phyloP scores from a whole-genome alignment of 2,113 vertebrate species.

The Trichechus manatus region DNA sequence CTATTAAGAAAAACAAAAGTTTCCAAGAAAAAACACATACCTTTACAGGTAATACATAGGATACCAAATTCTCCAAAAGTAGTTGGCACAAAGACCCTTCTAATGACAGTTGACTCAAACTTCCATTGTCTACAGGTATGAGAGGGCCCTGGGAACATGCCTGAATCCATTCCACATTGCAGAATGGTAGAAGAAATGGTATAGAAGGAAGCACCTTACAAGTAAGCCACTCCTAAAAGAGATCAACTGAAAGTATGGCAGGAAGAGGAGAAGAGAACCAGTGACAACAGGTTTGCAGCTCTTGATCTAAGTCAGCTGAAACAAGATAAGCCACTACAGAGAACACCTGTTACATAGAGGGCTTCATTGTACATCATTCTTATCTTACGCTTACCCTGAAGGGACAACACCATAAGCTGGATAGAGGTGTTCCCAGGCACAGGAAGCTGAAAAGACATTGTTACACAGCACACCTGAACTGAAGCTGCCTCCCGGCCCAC shows the following conservation, averaged over 20 bases:
- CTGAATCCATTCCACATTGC: not conserved
- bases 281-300: not conserved
- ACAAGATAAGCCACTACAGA: not conserved
- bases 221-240: not conserved
- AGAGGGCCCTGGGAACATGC: too few species aligned
- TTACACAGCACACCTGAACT: not conserved
- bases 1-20: not conserved
- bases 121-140: not conserved
- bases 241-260: not conserved
- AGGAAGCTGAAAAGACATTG: not conserved
- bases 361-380: not conserved
- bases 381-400: not conserved
- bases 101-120: not conserved
- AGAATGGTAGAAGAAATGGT: not conserved
- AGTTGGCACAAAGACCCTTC: not conserved
- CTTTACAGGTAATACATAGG: not conserved
- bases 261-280: not conserved
- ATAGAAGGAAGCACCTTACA: not conserved
- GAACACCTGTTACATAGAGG: not conserved
- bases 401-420: not conserved
- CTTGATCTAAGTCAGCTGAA: not conserved
- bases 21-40: not conserved
- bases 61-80: not conserved
- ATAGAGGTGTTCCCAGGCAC: not conserved
- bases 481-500: not conserved